phyloP scores from a whole-genome alignment of 2,113 vertebrate genomes.

The Girardinichthys multiradiatus region DNA sequence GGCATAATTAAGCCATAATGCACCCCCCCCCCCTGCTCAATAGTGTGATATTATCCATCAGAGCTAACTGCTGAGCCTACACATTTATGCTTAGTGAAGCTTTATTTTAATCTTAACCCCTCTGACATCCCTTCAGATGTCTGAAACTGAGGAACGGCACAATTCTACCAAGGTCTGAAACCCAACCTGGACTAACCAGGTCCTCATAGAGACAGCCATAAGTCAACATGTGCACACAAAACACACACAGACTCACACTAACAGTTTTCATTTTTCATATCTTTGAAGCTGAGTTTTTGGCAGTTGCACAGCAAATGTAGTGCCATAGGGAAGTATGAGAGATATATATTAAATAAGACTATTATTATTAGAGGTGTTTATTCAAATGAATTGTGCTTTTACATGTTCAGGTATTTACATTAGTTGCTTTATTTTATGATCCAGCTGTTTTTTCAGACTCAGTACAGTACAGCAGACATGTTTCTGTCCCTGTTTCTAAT shows the following conservation, averaged over 20 bases:
- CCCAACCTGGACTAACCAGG: constrained; percentile 16
- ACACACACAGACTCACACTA: constrained; percentile 36
- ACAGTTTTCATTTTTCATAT: constrained; percentile 46
- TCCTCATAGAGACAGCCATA: constrained; percentile 21
- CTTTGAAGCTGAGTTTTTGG: constrained; percentile 49
- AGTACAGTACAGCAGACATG: constrained; percentile 74
- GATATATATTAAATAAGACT: constrained; percentile 51
- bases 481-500: constrained; percentile 78
- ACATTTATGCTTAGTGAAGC: neutral
- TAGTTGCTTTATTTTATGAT: constrained; percentile 72
- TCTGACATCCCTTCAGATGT: neutral
- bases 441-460: constrained; percentile 66
- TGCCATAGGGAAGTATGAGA: constrained; percentile 70
- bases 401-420: constrained; percentile 64
- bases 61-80: neutral
- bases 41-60: neutral
- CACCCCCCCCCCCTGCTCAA: neutral
- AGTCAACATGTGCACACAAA: constrained; percentile 6
- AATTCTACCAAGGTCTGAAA: neutral
- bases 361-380: constrained; percentile 65
- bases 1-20: neutral
- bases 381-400: constrained; percentile 77
- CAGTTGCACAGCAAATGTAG: constrained; percentile 69
- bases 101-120: neutral
- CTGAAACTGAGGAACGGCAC: neutral